Base-by-base conservation (phyloP, 2,113 vertebrate species). In the Colius striatus region DNA sequence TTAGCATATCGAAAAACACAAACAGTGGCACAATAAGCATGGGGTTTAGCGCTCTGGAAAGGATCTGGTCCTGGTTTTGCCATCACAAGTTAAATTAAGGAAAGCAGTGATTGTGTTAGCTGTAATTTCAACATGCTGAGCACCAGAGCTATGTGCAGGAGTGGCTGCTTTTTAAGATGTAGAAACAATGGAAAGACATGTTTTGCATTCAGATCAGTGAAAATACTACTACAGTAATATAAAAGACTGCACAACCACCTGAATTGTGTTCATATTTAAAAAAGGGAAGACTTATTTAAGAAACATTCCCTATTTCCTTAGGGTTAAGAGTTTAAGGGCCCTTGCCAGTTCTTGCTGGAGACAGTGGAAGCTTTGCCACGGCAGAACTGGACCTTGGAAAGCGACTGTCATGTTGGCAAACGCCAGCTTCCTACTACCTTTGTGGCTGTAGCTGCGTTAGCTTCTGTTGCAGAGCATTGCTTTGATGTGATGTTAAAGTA, bases 121-220 rank as follows among this genome's bases (percentile, higher is more conserved):
- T 91, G 58, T 70, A 90, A 89, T 92, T 95, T 92, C 93, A 96
- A 94, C 86, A 89, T 61, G 89, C 79, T 87, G 89, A 93, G 89
- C 57, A 63, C 73, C 55, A 66, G 95, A 87, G 80, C 75, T 87
- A 91, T 54, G 38, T 51, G 61, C 26, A 29, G 60, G 48, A 92
- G 79, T 82, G 62, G 86, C 71, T 85, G 81, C 70, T 95, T 84
- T 65, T 94, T 72, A 84, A 70, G 27, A 91, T 36, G 54, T 84
- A 96, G 89, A 94, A 96, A 89, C 82, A 90, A 90, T 29, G 60
- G 67, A 32, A 90, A 92, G 81, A 85, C 45, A 70, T 66, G 91
- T 84, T 96, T 80, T 88, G 94, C 94, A 93, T 97, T 84, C 95
- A 90, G 92, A 89, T 88, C 70, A 65, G 78, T 71, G 67, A 87